Evolutionary conservation across 2,888 invertebrate genomes (phyloP).

Genomic region (Pollenia amentaria): DNA sequence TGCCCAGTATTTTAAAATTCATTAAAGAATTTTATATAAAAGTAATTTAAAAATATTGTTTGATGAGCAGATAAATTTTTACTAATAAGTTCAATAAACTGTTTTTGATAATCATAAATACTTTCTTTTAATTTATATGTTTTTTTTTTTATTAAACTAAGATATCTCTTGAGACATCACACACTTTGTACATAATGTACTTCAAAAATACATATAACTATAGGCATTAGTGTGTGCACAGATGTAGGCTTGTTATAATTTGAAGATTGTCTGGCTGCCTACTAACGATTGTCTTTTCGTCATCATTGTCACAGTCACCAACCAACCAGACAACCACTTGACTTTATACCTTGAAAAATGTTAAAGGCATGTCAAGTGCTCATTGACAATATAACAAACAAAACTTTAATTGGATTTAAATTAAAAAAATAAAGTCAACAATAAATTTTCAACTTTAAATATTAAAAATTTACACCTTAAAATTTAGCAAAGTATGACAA

Average conservation of each 20-base stretch:
- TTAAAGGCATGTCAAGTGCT: neutral
- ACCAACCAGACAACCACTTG: conserved; percentile 24
- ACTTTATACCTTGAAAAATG: conserved; percentile 39
- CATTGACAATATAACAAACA: neutral
- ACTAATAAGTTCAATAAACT: conserved; percentile 31
- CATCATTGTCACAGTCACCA: neutral
- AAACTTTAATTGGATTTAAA: neutral
- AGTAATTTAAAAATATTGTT: neutral
- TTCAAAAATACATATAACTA: neutral
- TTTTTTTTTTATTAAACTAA: neutral
- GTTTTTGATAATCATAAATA: conserved; percentile 24
- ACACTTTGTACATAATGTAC: neutral
- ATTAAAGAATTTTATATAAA: neutral
- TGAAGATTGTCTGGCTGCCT: neutral
- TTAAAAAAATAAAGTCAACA: no score
- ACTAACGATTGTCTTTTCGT: neutral
- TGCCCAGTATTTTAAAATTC: neutral
- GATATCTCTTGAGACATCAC: conserved; percentile 6
- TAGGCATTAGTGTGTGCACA: neutral
- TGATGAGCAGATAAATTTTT: neutral
- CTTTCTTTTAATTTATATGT: neutral
- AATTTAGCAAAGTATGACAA: no score
- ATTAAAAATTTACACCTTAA: no score
- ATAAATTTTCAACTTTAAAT: no score
- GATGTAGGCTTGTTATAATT: neutral